Evolutionary conservation across 2,113 vertebrate species (phyloP).

Genomic region (Hyla sarda): DNA sequence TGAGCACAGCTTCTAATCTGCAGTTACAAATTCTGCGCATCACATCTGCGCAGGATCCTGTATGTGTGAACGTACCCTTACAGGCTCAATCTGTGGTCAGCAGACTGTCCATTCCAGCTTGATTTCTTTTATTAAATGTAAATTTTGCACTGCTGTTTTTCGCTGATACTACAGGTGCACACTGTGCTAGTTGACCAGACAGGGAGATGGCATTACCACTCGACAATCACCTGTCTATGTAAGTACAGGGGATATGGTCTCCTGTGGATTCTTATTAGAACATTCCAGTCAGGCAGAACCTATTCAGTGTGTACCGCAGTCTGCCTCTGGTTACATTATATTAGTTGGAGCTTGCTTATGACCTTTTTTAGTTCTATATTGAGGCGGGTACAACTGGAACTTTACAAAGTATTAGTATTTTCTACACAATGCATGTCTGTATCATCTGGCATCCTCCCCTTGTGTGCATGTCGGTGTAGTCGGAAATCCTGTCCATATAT

Average conservation of each 20-base stretch:
- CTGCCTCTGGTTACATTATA: neutral
- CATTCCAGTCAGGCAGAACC: neutral
- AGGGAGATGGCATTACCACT: neutral
- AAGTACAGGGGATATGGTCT: slow-evolving; percentile 17
- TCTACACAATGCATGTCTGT: too few species aligned
- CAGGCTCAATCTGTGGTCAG: neutral
- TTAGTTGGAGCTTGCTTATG: neutral
- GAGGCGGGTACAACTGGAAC: neutral
- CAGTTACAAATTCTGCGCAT: too few species aligned
- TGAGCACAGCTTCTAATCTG: too few species aligned
- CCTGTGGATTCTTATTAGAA: slow-evolving; percentile 44
- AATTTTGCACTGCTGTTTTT: neutral
- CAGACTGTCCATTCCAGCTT: neutral
- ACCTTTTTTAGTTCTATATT: neutral
- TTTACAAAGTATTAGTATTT: neutral
- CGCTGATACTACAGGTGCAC: neutral
- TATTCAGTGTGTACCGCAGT: neutral
- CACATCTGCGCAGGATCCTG: too few species aligned
- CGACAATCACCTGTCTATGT: slow-evolving; percentile 33
- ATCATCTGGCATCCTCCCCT: neutral
- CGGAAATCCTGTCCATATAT: too few species aligned
- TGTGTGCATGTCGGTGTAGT: neutral
- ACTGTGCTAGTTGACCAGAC: neutral
- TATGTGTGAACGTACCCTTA: too few species aligned
- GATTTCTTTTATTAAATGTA: slow-evolving; percentile 21